These are phyloP conservation scores for Dione juno DNA, from an alignment of 2,888 invertebrate genomes.

Conservation along the genomic window DNA sequence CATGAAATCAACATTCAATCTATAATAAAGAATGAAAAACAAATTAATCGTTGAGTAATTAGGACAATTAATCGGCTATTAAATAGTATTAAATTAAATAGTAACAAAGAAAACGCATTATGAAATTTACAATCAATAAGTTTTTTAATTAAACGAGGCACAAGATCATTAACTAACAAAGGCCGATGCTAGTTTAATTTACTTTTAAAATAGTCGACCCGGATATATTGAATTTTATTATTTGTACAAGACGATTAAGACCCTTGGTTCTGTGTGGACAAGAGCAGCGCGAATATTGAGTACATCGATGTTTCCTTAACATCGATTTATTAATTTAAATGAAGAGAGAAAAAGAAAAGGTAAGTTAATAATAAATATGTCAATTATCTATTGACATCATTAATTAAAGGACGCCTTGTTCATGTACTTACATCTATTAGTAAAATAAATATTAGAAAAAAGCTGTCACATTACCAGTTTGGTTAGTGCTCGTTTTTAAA, in stretches of 20 bases:
- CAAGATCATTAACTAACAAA: slow-evolving; percentile 23
- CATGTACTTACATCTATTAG: background rate
- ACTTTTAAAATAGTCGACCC: slow-evolving; percentile 20
- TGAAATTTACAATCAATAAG: slow-evolving; percentile 1
- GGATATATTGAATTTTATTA: slow-evolving; percentile 21
- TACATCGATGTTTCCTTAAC: slow-evolving; percentile 1
- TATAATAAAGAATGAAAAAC: background rate
- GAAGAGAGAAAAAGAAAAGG: background rate
- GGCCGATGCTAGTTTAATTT: slow-evolving; percentile 10
- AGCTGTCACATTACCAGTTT: background rate
- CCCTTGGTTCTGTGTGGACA: background rate
- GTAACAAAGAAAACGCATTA: slow-evolving; percentile 14
- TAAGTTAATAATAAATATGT: background rate
- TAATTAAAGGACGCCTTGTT: background rate
- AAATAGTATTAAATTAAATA: slow-evolving; percentile 4
- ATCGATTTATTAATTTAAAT: background rate
- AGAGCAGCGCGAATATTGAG: background rate
- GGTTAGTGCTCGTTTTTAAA: slow-evolving; percentile 32
- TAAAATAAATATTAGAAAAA: background rate
- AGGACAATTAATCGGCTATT: slow-evolving; percentile 9
- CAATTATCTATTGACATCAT: background rate
- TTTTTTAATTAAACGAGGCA: slow-evolving; percentile 1
- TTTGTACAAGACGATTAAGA: slow-evolving; percentile 11
- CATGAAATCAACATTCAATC: background rate
- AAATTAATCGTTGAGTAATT: background rate